These are phyloP conservation scores for Bursaphelenchus okinawaensis DNA, from an alignment of 2,888 invertebrate genomes.

Conservation along the genomic window DNA sequence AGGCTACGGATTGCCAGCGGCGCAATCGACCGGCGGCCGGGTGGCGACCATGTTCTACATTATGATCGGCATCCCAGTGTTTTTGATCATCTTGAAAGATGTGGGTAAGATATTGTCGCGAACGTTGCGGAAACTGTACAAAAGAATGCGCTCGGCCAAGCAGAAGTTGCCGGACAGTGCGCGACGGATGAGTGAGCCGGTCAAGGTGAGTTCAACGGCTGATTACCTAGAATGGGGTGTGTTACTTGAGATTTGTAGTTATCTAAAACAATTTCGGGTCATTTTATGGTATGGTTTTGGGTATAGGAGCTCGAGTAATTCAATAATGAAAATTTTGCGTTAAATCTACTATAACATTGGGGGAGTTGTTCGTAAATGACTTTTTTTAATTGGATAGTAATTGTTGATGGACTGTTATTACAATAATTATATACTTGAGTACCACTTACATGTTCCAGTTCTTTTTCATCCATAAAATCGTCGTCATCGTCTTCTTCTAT, in stretches of 20 bases:
- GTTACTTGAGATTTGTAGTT: no score
- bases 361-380: no score
- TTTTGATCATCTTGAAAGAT: slow-evolving; percentile 50
- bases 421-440: no score
- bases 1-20: slow-evolving; percentile 53
- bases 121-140: slow-evolving; percentile 45
- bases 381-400: no score
- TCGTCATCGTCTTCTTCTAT: slow-evolving; percentile 57
- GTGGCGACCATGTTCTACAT: slow-evolving; percentile 50
- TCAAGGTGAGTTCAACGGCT: slow-evolving; percentile 19
- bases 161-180: slow-evolving; percentile 32
- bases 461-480: slow-evolving; percentile 19
- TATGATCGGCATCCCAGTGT: slow-evolving; percentile 52
- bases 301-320: no score
- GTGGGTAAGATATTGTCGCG: slow-evolving; percentile 47
- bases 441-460: not conserved
- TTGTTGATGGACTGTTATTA: no score
- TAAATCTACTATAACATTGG: no score
- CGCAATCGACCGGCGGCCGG: slow-evolving; percentile 42
- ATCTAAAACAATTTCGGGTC: no score
- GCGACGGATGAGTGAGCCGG: slow-evolving; percentile 31
- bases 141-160: slow-evolving; percentile 35
- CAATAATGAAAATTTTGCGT: no score
- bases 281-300: no score
- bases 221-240: not conserved